Conservation (phyloP, 2,888 invertebrate genomes). For the Caenorhabditis sp. region DNA sequence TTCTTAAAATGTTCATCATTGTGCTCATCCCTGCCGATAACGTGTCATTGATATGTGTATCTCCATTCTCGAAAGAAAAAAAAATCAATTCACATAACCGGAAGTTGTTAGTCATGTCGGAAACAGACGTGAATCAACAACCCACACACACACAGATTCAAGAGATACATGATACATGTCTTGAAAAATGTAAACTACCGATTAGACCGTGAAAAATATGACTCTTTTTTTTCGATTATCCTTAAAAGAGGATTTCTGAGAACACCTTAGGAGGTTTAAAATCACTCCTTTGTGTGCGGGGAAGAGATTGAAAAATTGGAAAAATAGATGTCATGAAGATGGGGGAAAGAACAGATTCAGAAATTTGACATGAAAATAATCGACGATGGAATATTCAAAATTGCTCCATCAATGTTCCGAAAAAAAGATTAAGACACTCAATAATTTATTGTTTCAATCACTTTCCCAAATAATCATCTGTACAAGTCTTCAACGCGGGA, state of each 20-base stretch:
- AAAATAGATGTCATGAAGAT: not conserved
- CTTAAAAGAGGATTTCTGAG: conserved; percentile 6
- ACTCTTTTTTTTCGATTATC: conserved; percentile 21
- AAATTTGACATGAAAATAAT: too few species aligned
- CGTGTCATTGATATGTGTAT: conserved; percentile 36
- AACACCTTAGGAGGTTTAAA: conserved; percentile 6
- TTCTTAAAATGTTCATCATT: not conserved
- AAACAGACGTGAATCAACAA: conserved; percentile 45
- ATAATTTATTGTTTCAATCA: not conserved
- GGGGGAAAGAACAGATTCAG: not conserved
- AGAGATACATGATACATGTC: not conserved
- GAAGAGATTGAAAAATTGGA: not conserved
- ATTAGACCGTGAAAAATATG: conserved; percentile 24
- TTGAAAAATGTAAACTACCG: conserved; percentile 26
- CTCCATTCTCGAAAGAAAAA: not conserved
- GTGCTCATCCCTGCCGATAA: conserved; percentile 49
- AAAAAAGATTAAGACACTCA: too few species aligned
- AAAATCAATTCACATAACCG: conserved; percentile 3
- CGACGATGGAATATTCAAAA: too few species aligned
- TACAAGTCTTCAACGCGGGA: conserved; percentile 68
- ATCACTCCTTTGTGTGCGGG: conserved; percentile 9
- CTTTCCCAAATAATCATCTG: conserved; percentile 59
- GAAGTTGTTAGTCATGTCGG: conserved; percentile 52
- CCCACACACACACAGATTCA: conserved; percentile 2
- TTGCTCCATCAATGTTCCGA: too few species aligned